Base-by-base conservation (phyloP, 2,797 vertebrate species). In the Salmo trutta region DNA sequence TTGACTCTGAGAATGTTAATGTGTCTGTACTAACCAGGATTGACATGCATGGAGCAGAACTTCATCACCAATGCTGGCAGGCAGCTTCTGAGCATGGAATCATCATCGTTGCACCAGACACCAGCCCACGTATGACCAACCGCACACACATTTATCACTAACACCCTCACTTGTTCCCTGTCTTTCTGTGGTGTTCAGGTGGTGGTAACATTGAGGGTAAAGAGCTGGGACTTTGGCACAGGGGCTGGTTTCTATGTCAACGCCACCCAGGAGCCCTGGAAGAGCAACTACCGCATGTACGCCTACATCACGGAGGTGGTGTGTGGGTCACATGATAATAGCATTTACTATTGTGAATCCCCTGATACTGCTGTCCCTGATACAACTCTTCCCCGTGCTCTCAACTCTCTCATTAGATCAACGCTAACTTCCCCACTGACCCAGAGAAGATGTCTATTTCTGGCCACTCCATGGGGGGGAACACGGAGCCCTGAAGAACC, bases 11-110 rank as follows among this genome's bases (percentile, higher is more conserved):
- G 16, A 15, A 56, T 56, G 66, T 69, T n/a, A 64, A 24, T 36
- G 53, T 70, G 31, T 62, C 4, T 76, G 47, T 36, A 17, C 72
- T 86, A 24, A 87, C 15, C 72, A 96, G 96, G 98, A 15, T 88
- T 99, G 88, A 98, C 98, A 0, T 99, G 98, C 71, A 98, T 96
- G 0, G 98, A 99, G 83, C 97, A 99, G 88, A 99, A 99, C 86
- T 97, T 98, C 86, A 97, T 99, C 91, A 96, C 96, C 0, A 99
- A 99, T 90, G 93, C 97, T 1, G 96, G 95, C 16, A 95, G 72
- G 91, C 93, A 1, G 97, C 97, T 0, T 93, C 96, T 0, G 96
- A 98, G 54, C 94, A 96, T 0, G 96, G 96, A 78, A 92, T 98
- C 71, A 93, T 98, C 76, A 78, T 99, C 0, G 94, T 98, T 0